phyloP scores from a whole-genome alignment of 2,113 vertebrate species.

The Seriola quinqueradiata region DNA sequence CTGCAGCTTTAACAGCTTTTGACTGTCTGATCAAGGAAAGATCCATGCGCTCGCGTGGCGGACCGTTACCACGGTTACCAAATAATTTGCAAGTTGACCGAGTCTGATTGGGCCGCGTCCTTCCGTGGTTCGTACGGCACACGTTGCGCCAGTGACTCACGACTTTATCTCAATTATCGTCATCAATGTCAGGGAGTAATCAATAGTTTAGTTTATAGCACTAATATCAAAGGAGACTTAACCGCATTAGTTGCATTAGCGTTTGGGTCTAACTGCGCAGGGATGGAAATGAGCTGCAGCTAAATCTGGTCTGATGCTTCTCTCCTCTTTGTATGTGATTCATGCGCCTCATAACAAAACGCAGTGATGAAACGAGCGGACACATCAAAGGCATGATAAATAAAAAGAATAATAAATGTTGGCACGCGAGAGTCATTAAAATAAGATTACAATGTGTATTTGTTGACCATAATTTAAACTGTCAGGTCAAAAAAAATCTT shows the following conservation, averaged over 20 bases:
- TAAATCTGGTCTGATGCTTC: neutral
- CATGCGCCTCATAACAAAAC: neutral
- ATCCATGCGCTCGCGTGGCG: neutral
- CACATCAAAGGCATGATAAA: neutral
- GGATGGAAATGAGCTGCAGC: no score
- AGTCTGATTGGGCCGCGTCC: neutral
- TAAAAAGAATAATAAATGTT: neutral
- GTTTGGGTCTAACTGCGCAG: no score
- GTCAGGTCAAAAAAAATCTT: no score
- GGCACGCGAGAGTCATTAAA: neutral
- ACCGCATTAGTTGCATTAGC: no score
- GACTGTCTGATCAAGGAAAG: neutral
- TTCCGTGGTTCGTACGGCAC: neutral
- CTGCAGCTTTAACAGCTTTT: no score
- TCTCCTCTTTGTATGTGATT: neutral
- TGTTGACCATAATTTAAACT: neutral
- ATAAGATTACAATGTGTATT: neutral
- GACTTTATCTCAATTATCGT: neutral
- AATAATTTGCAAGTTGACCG: neutral
- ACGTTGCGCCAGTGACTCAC: neutral
- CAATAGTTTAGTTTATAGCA: neutral
- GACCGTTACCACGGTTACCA: neutral
- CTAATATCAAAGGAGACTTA: no score
- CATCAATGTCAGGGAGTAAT: neutral
- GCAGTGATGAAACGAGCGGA: neutral